A percentile compares a stretch with the other conserved stretches of the same genome.
Conservation (phyloP, 2,113 vertebrate species). For the Pangasianodon hypophthalmus region DNA sequence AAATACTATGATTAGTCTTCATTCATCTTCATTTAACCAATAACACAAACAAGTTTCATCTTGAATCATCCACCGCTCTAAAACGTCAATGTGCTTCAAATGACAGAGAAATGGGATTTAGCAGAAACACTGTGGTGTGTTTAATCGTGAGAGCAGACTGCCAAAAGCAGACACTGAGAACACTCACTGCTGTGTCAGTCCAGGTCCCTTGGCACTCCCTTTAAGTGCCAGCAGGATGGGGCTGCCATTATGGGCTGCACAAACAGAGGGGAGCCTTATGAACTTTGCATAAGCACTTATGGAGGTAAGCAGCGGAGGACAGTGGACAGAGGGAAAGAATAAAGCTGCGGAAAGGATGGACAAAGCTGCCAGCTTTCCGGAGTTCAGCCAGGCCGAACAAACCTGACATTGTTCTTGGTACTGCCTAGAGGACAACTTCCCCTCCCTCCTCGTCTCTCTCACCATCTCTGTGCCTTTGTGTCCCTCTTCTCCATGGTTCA, state of each 20-base stretch:
- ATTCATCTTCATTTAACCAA: conserved; percentile 27
- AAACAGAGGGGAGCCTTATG: conserved; percentile 79
- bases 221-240: conserved; percentile 73
- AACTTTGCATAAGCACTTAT: conserved; percentile 78
- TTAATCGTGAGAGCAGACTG: conserved; percentile 62
- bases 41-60: conserved; percentile 34
- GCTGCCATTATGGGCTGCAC: conserved; percentile 67
- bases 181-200: conserved; percentile 63
- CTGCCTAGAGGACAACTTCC: conserved; percentile 64
- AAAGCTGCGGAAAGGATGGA: conserved; percentile 65
- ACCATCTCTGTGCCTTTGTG: conserved; percentile 57
- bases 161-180: conserved; percentile 70
- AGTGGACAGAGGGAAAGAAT: conserved; percentile 49
- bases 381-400: conserved; percentile 69
- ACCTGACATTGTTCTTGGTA: conserved; percentile 72
- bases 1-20: conserved; percentile 13
- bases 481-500: conserved; percentile 36
- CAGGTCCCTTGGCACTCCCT: conserved; percentile 62
- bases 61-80: background rate
- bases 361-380: conserved; percentile 72
- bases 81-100: background rate
- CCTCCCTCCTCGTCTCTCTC: conserved; percentile 12
- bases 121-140: conserved; percentile 54
- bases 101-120: conserved; percentile 42
- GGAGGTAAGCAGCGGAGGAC: conserved; percentile 65